A percentile compares a stretch with the other conserved stretches of the same genome.
phyloP scores from a whole-genome alignment of 2,888 invertebrate species.

The Steromphala cineraria region DNA sequence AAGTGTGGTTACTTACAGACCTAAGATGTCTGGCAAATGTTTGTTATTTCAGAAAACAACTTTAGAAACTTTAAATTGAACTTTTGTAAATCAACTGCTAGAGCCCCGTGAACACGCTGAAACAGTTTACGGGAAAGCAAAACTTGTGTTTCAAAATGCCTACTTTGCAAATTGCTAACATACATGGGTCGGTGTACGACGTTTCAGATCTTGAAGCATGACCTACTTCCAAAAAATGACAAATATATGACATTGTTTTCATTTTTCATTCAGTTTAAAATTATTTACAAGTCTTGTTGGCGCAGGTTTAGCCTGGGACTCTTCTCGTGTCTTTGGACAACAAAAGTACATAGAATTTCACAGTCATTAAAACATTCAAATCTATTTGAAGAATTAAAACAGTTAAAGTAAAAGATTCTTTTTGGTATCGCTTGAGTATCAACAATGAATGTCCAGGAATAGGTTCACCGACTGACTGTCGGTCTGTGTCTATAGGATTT shows the following conservation, averaged over 20 bases:
- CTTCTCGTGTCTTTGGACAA: neutral
- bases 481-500: neutral
- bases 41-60: no score
- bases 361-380: slow-evolving; percentile 6
- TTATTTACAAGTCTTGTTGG: slow-evolving; percentile 16
- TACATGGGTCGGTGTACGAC: neutral
- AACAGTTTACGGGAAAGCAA: neutral
- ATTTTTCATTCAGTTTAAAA: slow-evolving; percentile 25
- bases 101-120: neutral
- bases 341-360: slow-evolving; percentile 14
- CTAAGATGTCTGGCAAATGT: no score
- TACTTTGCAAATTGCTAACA: neutral
- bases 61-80: no score
- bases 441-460: neutral
- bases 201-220: neutral
- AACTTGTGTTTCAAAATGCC: neutral
- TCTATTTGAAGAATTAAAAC: neutral
- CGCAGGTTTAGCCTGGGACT: slow-evolving; percentile 18
- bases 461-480: neutral
- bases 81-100: no score
- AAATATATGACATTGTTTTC: slow-evolving; percentile 5
- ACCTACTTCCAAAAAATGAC: neutral
- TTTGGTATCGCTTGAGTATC: slow-evolving; percentile 17
- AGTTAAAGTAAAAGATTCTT: neutral
- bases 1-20: no score